Conservation (phyloP, 2,113 vertebrate genomes). For the Oceanites oceanicus region DNA sequence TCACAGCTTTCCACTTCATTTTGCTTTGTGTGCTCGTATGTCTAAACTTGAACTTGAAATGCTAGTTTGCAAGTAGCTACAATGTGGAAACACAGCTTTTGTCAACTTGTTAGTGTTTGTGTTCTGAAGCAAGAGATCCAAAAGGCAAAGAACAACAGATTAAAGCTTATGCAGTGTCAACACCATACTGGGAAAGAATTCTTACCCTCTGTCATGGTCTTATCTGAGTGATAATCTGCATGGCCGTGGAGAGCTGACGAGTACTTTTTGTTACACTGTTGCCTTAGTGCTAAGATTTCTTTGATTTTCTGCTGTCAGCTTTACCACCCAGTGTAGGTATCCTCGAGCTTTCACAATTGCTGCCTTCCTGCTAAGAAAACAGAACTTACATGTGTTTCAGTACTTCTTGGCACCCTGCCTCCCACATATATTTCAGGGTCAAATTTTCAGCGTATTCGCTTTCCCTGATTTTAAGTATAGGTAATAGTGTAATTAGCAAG, state of each 20-base stretch:
- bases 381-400: neutral
- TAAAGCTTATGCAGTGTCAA: constrained; percentile 54
- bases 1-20: constrained; percentile 74
- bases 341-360: neutral
- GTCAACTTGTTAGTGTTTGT: constrained; percentile 54
- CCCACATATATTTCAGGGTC: neutral
- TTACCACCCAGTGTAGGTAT: constrained; percentile 24
- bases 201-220: constrained; percentile 21
- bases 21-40: constrained; percentile 49
- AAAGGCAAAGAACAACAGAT: constrained; percentile 57
- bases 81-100: constrained; percentile 54
- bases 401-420: neutral
- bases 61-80: constrained; percentile 67
- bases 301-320: constrained; percentile 46
- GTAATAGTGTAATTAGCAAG: neutral
- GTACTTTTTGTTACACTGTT: constrained; percentile 33
- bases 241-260: constrained; percentile 4
- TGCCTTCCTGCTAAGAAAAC: constrained; percentile 31
- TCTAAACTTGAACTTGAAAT: constrained; percentile 63
- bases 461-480: neutral
- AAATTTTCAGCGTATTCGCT: neutral
- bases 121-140: constrained; percentile 55
- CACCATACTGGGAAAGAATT: constrained; percentile 44
- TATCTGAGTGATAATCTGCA: constrained; percentile 51
- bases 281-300: constrained; percentile 40